Percentiles rank a stretch among this genome's conserved stretches.
phyloP scores from a whole-genome alignment of 2,797 vertebrate species.

The Sylvia borin region DNA sequence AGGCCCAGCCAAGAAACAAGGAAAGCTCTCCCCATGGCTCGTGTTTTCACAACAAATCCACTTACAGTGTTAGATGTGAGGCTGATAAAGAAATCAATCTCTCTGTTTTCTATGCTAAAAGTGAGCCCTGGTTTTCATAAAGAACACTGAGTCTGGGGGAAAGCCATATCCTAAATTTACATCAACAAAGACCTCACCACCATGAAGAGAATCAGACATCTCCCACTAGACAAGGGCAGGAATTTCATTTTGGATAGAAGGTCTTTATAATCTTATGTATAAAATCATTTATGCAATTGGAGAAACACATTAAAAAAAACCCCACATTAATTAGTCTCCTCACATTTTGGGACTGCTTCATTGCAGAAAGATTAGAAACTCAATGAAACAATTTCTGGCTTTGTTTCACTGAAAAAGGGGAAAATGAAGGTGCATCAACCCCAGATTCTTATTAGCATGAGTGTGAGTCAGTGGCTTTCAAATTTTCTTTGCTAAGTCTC shows the following conservation, averaged over 20 bases:
- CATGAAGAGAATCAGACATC: fast-evolving
- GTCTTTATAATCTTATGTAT: neutral
- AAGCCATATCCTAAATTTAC: neutral
- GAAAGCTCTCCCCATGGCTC: neutral
- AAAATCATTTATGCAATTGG: neutral
- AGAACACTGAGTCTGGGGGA: neutral
- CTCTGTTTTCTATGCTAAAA: neutral
- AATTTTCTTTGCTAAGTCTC: neutral
- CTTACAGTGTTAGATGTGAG: neutral
- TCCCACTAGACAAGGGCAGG: neutral
- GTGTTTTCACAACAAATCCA: neutral
- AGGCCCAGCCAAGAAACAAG: neutral
- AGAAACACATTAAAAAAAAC: neutral
- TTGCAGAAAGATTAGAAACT: neutral
- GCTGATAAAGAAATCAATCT: neutral
- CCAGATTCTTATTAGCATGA: neutral
- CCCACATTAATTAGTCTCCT: neutral
- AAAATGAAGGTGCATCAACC: neutral
- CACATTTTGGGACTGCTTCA: neutral
- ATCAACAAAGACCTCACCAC: neutral
- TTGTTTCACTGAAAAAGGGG: neutral
- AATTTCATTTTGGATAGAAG: neutral
- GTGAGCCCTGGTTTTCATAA: neutral
- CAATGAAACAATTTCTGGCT: neutral
- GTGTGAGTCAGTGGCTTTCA: neutral